Evolutionary conservation across 2,113 vertebrate species (phyloP), one percentile per base, ranked within the genome.

Genomic region (Sterna hirundo): DNA sequence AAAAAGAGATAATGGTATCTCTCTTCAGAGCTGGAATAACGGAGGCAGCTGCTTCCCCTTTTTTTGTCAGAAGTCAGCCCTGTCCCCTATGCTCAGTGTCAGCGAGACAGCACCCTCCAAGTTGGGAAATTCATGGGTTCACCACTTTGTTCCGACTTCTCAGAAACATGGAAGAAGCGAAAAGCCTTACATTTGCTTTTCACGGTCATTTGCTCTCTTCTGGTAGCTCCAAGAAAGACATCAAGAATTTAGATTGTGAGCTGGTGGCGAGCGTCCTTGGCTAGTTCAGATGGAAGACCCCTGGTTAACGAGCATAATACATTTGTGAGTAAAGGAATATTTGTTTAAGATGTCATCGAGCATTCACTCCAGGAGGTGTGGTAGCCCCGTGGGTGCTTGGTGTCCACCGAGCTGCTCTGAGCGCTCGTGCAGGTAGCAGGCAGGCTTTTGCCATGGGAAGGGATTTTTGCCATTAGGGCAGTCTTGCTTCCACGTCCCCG

Each of bases 311-410:
- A 95, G 54, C 29, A 8, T 7, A 36, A 66, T 19, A 7, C 5
- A 15, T 36, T 2, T 15, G 15, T 27, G 72, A 76, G 9, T 2
- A 49, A n/a, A 86, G 57, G 57, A 65, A 47, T 15, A 52, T 30
- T 34, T 72, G 15, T 20, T 90, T 27, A 32, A 84, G 57, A 19
- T 57, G 4, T 26, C 3, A 0, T 6, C 38, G 40, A 5, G 7
- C 27, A 29, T 46, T 76, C 34, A 8, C 15, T 13, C 22, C 38
- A 34, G 76, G 25, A 44, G 15, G 3, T 0, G 0, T 1, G 14
- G 42, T 40, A 69, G 68, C 55, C 40, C 44, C 15, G 11, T 4
- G 38, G 44, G 17, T 34, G 14, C 32, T 21, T 36, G 55, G 51
- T 8, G 10, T 26, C 58, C 44, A 58, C 17, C 5, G 3, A 75